These are phyloP conservation scores for Ips typographus DNA, from an alignment of 1,140 invertebrate genomes.

Conservation along the genomic window DNA sequence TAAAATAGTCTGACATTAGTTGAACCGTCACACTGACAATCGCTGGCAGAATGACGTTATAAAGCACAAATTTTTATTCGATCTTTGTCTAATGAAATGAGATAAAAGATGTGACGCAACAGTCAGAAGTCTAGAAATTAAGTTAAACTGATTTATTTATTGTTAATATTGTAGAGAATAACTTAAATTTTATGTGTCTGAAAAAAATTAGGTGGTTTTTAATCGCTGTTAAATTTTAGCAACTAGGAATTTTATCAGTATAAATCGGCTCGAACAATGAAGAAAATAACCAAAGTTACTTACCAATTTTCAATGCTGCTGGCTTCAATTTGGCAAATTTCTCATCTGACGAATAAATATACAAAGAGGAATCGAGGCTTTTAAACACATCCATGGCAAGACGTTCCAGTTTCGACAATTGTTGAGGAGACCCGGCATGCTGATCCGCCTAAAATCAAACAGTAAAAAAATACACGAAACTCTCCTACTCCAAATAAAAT, in stretches of 20 bases:
- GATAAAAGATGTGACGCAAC: no score
- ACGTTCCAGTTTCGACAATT: conserved; percentile 58
- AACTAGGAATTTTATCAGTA: no score
- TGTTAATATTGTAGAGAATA: background rate
- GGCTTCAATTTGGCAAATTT: conserved; percentile 55
- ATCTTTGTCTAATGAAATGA: no score
- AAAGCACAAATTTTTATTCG: no score
- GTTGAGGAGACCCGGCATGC: conserved; percentile 49
- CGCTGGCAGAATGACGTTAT: no score
- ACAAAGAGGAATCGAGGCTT: conserved; percentile 28
- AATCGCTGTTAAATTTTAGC: no score
- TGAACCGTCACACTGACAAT: no score
- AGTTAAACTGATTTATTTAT: background rate
- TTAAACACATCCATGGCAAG: conserved; percentile 33
- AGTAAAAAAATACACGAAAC: conserved; percentile 1
- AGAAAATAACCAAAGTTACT: conserved; percentile 2
- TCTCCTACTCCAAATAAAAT: background rate
- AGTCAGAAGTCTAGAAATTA: background rate
- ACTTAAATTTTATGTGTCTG: no score
- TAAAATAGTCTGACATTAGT: no score
- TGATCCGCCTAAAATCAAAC: conserved; percentile 45
- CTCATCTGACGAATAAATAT: conserved; percentile 50
- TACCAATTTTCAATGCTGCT: conserved; percentile 64
- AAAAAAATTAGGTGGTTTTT: no score
- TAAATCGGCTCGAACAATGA: background rate